Evolutionary conservation across 2,113 vertebrate genomes (phyloP).

Genomic region (Puma concolor): DNA sequence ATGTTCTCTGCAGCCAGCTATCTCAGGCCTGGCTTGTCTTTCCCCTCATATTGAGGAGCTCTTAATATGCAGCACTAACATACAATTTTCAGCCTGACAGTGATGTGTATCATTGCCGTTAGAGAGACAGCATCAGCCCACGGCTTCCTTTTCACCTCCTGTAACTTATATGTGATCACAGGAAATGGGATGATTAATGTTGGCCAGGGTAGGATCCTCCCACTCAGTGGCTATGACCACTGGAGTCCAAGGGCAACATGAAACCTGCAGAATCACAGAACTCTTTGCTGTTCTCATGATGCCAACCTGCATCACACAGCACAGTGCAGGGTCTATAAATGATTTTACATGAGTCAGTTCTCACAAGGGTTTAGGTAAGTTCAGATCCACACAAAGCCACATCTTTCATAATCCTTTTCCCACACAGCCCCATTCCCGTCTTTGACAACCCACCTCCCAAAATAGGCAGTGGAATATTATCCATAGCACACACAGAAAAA

Average conservation of each 20-base stretch:
- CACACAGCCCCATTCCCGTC: neutral
- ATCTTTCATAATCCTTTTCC: neutral
- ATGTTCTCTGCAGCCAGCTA: neutral
- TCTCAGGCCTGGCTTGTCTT: neutral
- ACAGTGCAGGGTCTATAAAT: neutral
- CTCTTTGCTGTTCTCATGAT: neutral
- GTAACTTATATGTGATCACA: neutral
- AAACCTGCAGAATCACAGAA: neutral
- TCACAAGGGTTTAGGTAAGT: neutral
- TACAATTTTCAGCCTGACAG: neutral
- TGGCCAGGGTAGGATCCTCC: neutral
- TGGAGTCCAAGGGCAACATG: neutral
- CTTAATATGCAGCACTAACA: neutral
- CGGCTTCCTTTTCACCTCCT: neutral
- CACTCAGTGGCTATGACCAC: neutral
- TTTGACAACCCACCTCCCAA: neutral
- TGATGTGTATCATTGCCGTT: neutral
- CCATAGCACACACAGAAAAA: neutral
- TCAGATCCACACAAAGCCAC: neutral
- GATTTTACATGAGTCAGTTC: neutral
- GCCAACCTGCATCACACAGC: neutral
- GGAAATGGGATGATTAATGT: constrained; percentile 20
- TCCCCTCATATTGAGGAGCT: neutral
- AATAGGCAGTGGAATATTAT: neutral
- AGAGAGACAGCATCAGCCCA: neutral